Conservation (phyloP, 1,140 invertebrate species). For the Halotydeus destructor region DNA sequence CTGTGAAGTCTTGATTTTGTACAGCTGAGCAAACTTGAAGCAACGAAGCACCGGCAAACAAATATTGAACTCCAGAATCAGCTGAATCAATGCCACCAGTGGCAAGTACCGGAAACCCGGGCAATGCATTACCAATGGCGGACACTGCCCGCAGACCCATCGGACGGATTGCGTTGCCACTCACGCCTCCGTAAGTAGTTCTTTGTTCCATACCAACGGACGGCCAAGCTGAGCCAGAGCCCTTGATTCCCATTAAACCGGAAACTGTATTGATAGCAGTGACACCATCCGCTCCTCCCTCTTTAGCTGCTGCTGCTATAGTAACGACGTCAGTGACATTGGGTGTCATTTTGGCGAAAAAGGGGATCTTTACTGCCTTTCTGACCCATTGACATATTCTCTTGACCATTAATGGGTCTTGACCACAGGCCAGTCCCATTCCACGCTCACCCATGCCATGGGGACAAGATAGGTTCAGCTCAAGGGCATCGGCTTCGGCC, state of each 20-base stretch:
- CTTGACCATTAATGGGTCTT: slow-evolving; percentile 56
- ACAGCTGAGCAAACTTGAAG: slow-evolving; percentile 72
- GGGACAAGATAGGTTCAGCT: slow-evolving; percentile 89
- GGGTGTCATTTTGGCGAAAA: slow-evolving; percentile 92
- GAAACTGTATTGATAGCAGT: slow-evolving; percentile 76
- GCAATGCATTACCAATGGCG: slow-evolving; percentile 53
- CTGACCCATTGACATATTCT: slow-evolving; percentile 79
- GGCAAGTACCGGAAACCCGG: slow-evolving; percentile 75
- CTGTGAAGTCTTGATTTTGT: slow-evolving; percentile 93
- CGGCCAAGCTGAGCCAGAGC: slow-evolving; percentile 69
- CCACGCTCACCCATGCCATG: slow-evolving; percentile 95
- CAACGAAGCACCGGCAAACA: slow-evolving; percentile 5
- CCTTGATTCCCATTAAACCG: slow-evolving; percentile 66
- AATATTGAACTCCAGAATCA: slow-evolving; percentile 72
- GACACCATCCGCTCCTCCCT: slow-evolving; percentile 45
- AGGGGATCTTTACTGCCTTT: slow-evolving; percentile 67
- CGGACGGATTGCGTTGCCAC: slow-evolving; percentile 82
- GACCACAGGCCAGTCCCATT: slow-evolving; percentile 93
- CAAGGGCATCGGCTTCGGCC: slow-evolving; percentile 77
- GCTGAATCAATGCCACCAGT: slow-evolving; percentile 91
- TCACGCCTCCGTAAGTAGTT: slow-evolving; percentile 91
- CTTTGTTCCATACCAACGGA: slow-evolving; percentile 50
- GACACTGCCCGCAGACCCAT: slow-evolving; percentile 75
- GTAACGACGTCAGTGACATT: slow-evolving; percentile 82
- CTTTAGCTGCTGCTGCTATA: slow-evolving; percentile 70